Base-by-base conservation (phyloP, 2,113 vertebrate genomes). In the Sclerurus mexicanus region DNA sequence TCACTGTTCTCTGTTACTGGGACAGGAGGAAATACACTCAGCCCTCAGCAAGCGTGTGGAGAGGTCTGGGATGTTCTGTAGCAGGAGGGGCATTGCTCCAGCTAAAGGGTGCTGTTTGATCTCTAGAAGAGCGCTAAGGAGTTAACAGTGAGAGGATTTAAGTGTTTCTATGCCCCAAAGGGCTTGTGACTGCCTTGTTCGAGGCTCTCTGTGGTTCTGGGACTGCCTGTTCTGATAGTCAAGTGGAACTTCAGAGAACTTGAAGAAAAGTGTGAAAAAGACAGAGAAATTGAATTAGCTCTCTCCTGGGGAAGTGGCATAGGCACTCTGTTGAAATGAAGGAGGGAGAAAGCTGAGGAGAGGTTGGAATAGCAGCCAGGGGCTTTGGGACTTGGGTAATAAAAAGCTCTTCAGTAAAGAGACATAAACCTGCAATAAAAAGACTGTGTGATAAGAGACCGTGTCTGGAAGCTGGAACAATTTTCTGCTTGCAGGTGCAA, bases 401-500 rank as follows among this genome's bases (percentile, higher is more conserved):
- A 33, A 49, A 62, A 78, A 72, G 17, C 27, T 40, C 13, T 75
- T 75, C 0, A 0, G 17, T 49, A 15, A 27, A 78, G 66, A 87
- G 39, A 31, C 2, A 0, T 24, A 62, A 75, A 58, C 52, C 10
- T 78, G 56, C 42, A 49, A 0, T 77, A 25, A 42, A 58, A 44
- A 5, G 9, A 27, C 47, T 2, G 2, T 7, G 16, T 28, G 13
- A 21, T 55, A 39, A n/a, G 60, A 75, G 39, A 30, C 15, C 0
- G 0, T 6, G 15, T 35, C 25, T 30, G 62, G 39, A 68, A 63
- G 53, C n/a, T 50, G 35, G 27, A 90, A 30, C 8, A 2, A 10
- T 27, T 79, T 39, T 52, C 25, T 1, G 5, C 12, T 35, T 88
- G 44, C n/a, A 69, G 53, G 23, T 85, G 35, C 39, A 39, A 30